phyloP scores from a whole-genome alignment of 2,888 invertebrate species.

The Pseudoips prasinana region DNA sequence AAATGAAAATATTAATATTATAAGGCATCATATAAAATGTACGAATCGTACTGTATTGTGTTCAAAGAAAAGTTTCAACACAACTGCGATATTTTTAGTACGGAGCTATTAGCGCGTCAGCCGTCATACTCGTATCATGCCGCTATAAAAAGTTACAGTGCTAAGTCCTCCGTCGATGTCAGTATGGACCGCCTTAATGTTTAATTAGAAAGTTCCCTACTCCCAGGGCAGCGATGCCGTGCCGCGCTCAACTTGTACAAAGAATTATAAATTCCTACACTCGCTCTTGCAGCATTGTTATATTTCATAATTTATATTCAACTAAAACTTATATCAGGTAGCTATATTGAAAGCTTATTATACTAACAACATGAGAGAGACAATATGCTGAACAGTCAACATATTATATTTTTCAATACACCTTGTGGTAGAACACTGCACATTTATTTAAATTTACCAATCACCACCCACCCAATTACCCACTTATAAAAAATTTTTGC shows the following conservation, averaged over 20 bases:
- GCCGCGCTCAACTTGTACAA: slow-evolving; percentile 49
- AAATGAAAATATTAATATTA: too few relatives aligned
- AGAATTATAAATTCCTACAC: slow-evolving; percentile 61
- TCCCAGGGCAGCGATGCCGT: slow-evolving; percentile 35
- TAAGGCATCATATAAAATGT: too few relatives aligned
- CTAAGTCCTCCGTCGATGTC: slow-evolving; percentile 39
- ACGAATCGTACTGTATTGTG: too few relatives aligned
- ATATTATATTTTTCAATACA: slow-evolving; percentile 17
- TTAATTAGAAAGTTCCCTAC: slow-evolving; percentile 65
- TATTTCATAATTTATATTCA: slow-evolving; percentile 49
- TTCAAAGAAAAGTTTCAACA: slow-evolving; percentile 13
- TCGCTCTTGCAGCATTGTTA: slow-evolving; percentile 46
- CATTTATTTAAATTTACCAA: too few relatives aligned
- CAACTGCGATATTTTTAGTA: slow-evolving; percentile 15
- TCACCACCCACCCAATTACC: too few relatives aligned
- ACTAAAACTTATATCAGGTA: slow-evolving; percentile 26
- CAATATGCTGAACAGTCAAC: too few relatives aligned
- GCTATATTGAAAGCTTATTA: slow-evolving; percentile 27
- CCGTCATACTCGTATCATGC: slow-evolving; percentile 29
- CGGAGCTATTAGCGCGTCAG: slow-evolving; percentile 26
- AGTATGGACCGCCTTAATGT: slow-evolving; percentile 58
- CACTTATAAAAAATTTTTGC: too few relatives aligned
- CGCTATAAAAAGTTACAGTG: slow-evolving; percentile 37
- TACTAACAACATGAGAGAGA: slow-evolving; percentile 17
- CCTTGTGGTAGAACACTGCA: too few relatives aligned